A percentile compares a stretch with the other conserved stretches of the same genome.
Evolutionary conservation across 2,113 vertebrate species (phyloP).

Genomic region (Larimichthys crocea): DNA sequence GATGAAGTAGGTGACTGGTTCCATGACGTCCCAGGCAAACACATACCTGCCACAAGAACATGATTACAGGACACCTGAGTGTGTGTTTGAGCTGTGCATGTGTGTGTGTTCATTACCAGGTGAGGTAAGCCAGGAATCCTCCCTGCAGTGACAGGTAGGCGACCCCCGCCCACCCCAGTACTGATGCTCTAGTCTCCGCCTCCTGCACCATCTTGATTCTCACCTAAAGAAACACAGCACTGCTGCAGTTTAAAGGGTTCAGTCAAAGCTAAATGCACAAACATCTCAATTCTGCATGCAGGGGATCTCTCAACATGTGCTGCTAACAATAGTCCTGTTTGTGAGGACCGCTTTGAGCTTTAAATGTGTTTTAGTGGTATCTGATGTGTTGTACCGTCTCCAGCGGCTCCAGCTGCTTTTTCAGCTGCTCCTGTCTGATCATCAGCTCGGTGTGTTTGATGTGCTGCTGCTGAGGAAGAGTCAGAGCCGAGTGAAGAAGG

Average conservation of each 20-base stretch:
- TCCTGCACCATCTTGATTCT: constrained; percentile 26
- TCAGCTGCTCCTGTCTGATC: constrained; percentile 77
- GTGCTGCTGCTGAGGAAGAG: constrained; percentile 81
- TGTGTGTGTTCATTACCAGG: constrained; percentile 39
- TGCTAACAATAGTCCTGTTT: no score
- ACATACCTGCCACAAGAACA: constrained; percentile 46
- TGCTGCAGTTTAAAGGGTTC: no score
- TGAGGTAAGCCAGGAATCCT: constrained; percentile 66
- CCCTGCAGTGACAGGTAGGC: constrained; percentile 65
- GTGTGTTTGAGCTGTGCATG: neutral
- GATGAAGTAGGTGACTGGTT: constrained; percentile 63
- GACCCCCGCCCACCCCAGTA: constrained; percentile 56
- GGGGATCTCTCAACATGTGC: no score
- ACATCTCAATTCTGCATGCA: no score
- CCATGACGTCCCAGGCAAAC: constrained; percentile 66
- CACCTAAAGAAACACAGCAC: constrained; percentile 17
- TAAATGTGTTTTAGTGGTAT: no score
- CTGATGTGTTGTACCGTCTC: constrained; percentile 76
- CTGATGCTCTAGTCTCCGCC: constrained; percentile 26
- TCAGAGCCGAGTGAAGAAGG: constrained; percentile 83
- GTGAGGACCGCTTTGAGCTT: no score
- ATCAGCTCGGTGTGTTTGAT: constrained; percentile 81
- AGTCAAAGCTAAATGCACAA: no score
- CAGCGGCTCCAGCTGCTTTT: constrained; percentile 83
- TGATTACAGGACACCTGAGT: neutral